Base-by-base conservation (phyloP, 2,797 vertebrate genomes). In the Potorous gilbertii region DNA sequence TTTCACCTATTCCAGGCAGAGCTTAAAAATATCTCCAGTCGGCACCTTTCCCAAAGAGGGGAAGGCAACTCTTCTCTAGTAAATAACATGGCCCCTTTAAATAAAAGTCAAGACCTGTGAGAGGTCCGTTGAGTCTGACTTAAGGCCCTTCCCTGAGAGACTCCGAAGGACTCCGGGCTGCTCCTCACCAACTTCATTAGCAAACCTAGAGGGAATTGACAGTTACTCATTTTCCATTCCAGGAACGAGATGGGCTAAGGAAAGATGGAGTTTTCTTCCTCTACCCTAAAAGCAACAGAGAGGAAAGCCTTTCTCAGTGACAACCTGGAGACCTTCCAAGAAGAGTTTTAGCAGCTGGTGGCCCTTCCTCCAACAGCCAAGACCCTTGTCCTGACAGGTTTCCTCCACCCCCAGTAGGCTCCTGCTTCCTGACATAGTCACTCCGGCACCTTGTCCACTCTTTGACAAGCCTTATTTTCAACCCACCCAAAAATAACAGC, bases 401-500 rank as follows among this genome's bases (percentile, higher is more conserved):
- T 62, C 54, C 56, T 24, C 87, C 31, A 8, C 55, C 40, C n/a
- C 14, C 16, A 0, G 5, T 0, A 24, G 2, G 16, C 52, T 24
- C 91, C 90, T 5, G 28, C 93, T 95, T 96, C 97, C 96, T 96
- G 95, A 92, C 50, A 10, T 50, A 74, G 94, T 92, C 92, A 1
- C 94, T 31, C 8, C 9, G 95, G 93, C 96, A 97, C 93, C 95
- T 94, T 54, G 90, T 96, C 96, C 93, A 55, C 92, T 91, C 62
- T 93, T 55, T 95, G n/a, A 62, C 90, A 94, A 74, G 97, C n/a
- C 95, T 94, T 95, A 96, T 96, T 96, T 97, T 96, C 97, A 92
- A 92, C 91, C 95, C 93, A 87, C 96, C 97, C 97, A 92, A 97
- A 98, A 98, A 98, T 98, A 98, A 97, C 98, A 97, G 59, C 98